Evolutionary conservation across 2,797 vertebrate genomes (phyloP).

Genomic region (Lutjanus campechanus): DNA sequence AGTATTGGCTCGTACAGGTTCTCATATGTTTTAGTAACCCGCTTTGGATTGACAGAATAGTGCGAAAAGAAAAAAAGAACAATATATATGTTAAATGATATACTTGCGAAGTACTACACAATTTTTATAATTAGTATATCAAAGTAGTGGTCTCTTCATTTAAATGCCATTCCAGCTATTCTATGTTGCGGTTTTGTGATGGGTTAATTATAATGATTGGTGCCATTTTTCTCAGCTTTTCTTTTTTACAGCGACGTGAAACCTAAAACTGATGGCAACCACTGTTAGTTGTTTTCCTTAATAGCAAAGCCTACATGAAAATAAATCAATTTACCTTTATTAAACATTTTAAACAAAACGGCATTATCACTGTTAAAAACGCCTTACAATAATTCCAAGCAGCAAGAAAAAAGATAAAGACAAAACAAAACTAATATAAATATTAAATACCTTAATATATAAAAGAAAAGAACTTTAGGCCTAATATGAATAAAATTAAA

Average conservation of each 20-base stretch:
- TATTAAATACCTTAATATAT: no score
- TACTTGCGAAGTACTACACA: neutral
- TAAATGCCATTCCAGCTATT: neutral
- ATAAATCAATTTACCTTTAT: neutral
- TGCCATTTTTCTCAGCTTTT: neutral
- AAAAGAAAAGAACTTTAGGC: no score
- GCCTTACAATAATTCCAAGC: no score
- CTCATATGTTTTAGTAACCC: neutral
- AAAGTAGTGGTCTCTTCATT: neutral
- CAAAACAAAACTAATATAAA: no score
- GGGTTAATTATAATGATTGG: neutral
- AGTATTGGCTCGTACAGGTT: fast-evolving
- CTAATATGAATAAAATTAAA: no score
- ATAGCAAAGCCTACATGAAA: neutral
- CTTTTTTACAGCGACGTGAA: neutral
- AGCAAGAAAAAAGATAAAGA: no score
- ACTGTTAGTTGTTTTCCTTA: neutral
- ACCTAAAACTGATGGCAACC: neutral
- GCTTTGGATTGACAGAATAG: neutral
- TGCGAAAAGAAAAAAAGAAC: neutral
- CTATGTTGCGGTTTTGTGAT: neutral
- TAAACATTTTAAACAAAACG: no score
- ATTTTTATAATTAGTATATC: neutral
- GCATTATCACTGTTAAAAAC: no score
- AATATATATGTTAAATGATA: neutral